Evolutionary conservation across 2,888 invertebrate genomes (phyloP).

Genomic region (Himalopsyche tibetana): DNA sequence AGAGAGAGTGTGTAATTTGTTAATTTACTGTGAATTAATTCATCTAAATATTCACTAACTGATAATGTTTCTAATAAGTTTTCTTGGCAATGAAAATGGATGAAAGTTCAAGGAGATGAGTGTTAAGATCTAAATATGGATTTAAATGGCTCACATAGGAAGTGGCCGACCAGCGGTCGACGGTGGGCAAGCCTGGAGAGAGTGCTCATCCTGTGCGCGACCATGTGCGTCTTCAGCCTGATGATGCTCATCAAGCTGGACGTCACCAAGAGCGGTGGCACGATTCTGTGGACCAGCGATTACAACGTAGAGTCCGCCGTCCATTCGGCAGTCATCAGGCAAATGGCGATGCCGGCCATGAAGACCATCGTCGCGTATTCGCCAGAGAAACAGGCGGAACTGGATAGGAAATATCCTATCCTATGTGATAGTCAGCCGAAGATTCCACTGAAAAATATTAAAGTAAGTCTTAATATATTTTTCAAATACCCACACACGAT

Average conservation of each 20-base stretch:
- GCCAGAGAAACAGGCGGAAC: conserved; percentile 76
- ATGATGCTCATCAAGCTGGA: conserved; percentile 65
- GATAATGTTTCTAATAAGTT: no score
- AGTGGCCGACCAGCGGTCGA: conserved; percentile 63
- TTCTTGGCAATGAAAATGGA: not conserved
- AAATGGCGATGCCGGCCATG: conserved; percentile 71
- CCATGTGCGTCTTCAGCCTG: conserved; percentile 63
- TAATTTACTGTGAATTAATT: no score
- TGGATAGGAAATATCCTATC: conserved; percentile 74
- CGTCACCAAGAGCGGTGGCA: conserved; percentile 56
- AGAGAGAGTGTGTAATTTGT: no score
- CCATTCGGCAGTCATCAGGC: conserved; percentile 47
- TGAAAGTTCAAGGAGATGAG: not conserved
- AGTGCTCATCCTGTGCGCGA: conserved; percentile 60
- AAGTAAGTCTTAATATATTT: conserved; percentile 69
- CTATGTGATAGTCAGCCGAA: conserved; percentile 73
- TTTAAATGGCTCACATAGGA: conserved; percentile 61
- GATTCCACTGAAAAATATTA: conserved; percentile 70
- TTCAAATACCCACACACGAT: no score
- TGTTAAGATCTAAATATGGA: conserved; percentile 60
- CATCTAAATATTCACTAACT: no score
- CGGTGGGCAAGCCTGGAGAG: conserved; percentile 61
- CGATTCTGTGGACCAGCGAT: conserved; percentile 49
- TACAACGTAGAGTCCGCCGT: conserved; percentile 48
- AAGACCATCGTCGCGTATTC: conserved; percentile 80